phyloP scores from a whole-genome alignment of 2,113 vertebrate species.

The Struthio camelus region DNA sequence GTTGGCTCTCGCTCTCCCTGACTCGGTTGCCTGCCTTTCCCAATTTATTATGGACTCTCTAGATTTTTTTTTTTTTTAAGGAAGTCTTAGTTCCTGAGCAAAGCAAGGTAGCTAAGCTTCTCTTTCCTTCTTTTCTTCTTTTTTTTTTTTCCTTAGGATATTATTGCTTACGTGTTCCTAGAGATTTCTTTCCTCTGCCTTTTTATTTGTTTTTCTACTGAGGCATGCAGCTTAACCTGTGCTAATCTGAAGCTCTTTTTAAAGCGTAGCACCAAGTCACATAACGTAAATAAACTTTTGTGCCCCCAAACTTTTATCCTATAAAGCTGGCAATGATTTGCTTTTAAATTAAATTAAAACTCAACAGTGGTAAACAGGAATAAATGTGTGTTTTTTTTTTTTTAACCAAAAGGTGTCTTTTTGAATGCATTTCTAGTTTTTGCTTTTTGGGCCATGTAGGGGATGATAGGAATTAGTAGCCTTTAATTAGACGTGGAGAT shows the following conservation, averaged over 20 bases:
- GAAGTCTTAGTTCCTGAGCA: background rate
- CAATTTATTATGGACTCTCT: background rate
- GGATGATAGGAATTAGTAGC: conserved; percentile 93
- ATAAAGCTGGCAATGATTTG: conserved; percentile 16
- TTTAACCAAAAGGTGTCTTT: background rate
- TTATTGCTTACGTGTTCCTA: background rate
- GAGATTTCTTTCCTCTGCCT: background rate
- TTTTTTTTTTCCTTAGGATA: background rate
- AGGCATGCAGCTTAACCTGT: conserved; percentile 7
- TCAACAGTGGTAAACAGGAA: conserved; percentile 55
- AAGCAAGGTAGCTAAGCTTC: conserved; percentile 18
- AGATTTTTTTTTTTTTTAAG: background rate
- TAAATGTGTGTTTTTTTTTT: background rate
- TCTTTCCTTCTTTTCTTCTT: background rate
- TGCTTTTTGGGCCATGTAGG: conserved; percentile 77
- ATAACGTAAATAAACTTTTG: conserved; percentile 51
- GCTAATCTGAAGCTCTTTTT: conserved; percentile 46
- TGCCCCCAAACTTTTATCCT: conserved; percentile 57
- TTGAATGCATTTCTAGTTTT: conserved; percentile 59
- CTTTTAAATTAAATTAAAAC: background rate
- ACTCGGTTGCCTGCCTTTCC: conserved; percentile 16
- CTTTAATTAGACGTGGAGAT: conserved; percentile 99
- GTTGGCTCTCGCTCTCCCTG: conserved; percentile 20
- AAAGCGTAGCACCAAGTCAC: background rate
- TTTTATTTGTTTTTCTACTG: conserved; percentile 4